Evolutionary conservation across 92 coral and sea anemone genomes (phyloP).

Genomic region (Zoanthus sansibaricus): DNA sequence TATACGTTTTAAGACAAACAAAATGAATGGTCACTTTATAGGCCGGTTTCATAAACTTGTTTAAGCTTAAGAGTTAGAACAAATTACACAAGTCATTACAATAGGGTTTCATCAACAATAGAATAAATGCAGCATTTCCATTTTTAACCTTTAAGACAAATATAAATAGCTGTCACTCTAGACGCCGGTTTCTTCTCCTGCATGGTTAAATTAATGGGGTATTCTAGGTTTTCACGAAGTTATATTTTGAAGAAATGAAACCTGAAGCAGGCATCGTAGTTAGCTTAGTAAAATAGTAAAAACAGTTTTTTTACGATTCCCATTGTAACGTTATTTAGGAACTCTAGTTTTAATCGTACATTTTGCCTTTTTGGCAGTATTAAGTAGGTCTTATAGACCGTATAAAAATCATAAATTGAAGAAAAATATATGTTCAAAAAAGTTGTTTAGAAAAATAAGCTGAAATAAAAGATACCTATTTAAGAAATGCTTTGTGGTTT

Average conservation of each 20-base stretch:
- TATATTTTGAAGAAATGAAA: background rate
- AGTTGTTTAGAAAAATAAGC: background rate
- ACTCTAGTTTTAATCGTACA: slow-evolving; percentile 11
- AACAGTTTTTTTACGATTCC: background rate
- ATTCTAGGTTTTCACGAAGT: no score
- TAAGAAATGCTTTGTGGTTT: background rate
- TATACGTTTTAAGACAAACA: no score
- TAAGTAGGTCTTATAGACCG: slow-evolving; percentile 50
- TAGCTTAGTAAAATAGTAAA: background rate
- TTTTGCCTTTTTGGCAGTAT: slow-evolving; percentile 50
- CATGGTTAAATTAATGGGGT: no score
- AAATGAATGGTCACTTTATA: no score
- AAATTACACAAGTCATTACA: no score
- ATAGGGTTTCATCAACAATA: no score
- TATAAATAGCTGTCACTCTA: no score
- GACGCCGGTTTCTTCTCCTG: no score
- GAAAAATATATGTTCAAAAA: background rate
- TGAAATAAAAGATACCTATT: background rate
- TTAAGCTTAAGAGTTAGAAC: no score
- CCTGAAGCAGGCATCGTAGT: background rate
- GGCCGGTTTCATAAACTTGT: no score
- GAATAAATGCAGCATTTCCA: no score
- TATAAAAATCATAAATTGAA: background rate
- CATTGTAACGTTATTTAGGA: background rate
- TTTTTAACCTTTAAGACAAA: no score